These are phyloP conservation scores for Punctoribates punctum DNA, from an alignment of 2,888 invertebrate genomes.

Conservation along the genomic window DNA sequence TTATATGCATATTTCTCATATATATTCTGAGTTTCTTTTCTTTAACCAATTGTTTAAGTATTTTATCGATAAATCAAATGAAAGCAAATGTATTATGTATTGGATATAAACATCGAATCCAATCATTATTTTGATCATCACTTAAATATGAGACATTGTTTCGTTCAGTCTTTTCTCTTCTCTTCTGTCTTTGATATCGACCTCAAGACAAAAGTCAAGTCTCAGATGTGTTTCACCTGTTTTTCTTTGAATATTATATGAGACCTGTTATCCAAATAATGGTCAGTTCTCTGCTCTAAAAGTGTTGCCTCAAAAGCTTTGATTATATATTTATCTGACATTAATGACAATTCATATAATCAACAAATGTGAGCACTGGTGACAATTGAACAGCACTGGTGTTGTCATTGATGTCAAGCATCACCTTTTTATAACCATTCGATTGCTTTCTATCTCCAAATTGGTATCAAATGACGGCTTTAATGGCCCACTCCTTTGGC, in stretches of 20 bases:
- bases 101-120: too few relatives aligned
- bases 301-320: neutral
- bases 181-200: neutral
- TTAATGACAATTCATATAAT: neutral
- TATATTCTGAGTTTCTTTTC: too few relatives aligned
- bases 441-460: neutral
- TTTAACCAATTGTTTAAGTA: neutral
- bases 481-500: constrained; percentile 18
- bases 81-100: too few relatives aligned
- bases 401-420: neutral
- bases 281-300: neutral
- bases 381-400: neutral
- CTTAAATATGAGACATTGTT: neutral
- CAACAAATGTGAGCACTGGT: too few relatives aligned
- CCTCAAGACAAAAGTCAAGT: neutral
- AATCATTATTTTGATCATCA: too few relatives aligned
- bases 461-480: constrained; percentile 18
- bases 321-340: neutral
- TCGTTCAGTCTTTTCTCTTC: neutral
- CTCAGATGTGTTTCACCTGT: neutral
- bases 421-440: neutral
- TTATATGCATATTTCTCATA: neutral
- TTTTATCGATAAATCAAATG: neutral
- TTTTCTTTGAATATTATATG: neutral
- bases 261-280: neutral